Evolutionary conservation across 2,113 vertebrate genomes (phyloP), one percentile per base, ranked within the genome.

Genomic region (Piliocolobus tephrosceles): DNA sequence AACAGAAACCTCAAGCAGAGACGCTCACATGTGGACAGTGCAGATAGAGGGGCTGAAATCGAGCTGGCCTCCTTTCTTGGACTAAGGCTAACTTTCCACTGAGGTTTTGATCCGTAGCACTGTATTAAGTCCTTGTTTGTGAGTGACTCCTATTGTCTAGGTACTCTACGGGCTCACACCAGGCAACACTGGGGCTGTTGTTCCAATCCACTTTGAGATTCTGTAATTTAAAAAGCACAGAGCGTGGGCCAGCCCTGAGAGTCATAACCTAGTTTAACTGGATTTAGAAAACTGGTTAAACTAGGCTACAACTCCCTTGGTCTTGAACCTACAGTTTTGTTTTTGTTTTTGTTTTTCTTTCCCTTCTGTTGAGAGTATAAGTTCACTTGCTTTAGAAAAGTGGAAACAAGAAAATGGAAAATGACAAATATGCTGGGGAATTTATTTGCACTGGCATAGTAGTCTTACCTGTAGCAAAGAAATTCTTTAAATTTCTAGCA

Each of bases 271-370:
- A 5, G 97, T 92, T 80, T 88, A 72, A 93, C 98, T 91, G 97
- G 97, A 94, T 95, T 88, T 95, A 32, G 40, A 84, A 94, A 97
- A 96, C 94, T 88, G 95, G 96, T 97, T 88, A 58, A 81, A 52
- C 93, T 2, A 30, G 97, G 79, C 75, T 47, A 1, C 23, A 16
- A 18, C 89, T 93, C 66, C 64, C 82, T 82, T 18, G 25, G 61
- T 87, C 79, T 85, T 30, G 14, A 43, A 11, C 47, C 85, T 80
- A 1, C 35, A 27, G 27, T 61, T 61, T 68, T 73, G 16, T 61
- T 70, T 92, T 81, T 58, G 25, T 40, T 83, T 91, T 75, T 91
- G 47, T 70, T 86, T 93, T 68, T n/a, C 23, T 91, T 95, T 38
- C 61, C 43, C 61, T 70, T 70, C 80, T 58, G n/a, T 93, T 85